Evolutionary conservation across 2,797 vertebrate genomes (phyloP), one percentile per base, ranked within the genome.

Genomic region (Nyctibius grandis): DNA sequence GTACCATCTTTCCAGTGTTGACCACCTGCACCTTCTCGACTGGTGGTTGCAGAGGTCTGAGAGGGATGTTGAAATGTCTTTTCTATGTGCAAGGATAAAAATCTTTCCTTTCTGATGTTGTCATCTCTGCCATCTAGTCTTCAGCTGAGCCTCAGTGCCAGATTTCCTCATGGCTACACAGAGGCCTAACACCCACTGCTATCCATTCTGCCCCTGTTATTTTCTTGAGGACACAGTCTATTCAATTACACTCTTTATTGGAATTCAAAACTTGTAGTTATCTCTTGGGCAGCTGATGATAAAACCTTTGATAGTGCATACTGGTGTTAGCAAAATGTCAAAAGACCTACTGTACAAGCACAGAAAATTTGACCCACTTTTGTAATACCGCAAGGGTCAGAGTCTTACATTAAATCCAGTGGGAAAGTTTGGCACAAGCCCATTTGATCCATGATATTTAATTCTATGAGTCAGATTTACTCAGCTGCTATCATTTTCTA

Each of bases 361-460:
- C 77, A 95, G 90, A 94, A 94, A 92, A 91, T 91, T 57, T 97
- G 95, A 97, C 96, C 95, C 96, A 96, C 75, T 97, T 97, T 69
- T 97, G 95, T 97, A 96, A 96, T 93, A 93, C 91, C 38, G 9
- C 6, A 13, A 75, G 95, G 96, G 95, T 96, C 97, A 97, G 81
- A 95, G 95, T 93, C 94, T 96, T 96, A 96, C 94, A 96, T 88
- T 96, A 96, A 97, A 96, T 96, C 94, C 91, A 86, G 54, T 51
- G 95, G 93, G 93, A 84, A 93, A 93, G 89, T 94, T 93, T 97
- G 97, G 96, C 93, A 95, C 75, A 72, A 91, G 72, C 88, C 96
- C 95, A 96, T 96, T 91, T 95, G 91, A 97, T 96, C 95, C 94
- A 95, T 80, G 93, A 88, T 97, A 96, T 96, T 97, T 97, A 94